phyloP scores from a whole-genome alignment of 2,888 invertebrate genomes.

The Phaedon cochleariae region DNA sequence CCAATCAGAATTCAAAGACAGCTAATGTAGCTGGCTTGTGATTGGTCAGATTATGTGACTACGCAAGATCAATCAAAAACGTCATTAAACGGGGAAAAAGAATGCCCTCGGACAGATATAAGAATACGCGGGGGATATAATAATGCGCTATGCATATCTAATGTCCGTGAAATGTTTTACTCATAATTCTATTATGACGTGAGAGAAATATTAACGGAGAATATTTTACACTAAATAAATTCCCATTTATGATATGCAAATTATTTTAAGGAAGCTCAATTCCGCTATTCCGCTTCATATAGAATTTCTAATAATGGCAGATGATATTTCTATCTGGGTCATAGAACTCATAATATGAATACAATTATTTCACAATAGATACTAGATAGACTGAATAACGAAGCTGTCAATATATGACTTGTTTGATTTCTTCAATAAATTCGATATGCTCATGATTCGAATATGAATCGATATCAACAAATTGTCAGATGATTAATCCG shows the following conservation, averaged over 20 bases:
- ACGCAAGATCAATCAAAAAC: background rate
- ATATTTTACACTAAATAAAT: constrained; percentile 47
- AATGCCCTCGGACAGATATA: constrained; percentile 40
- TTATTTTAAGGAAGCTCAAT: constrained; percentile 31
- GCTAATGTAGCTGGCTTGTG: too few relatives aligned
- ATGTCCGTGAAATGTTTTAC: constrained; percentile 57
- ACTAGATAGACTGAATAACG: too few relatives aligned
- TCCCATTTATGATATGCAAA: constrained; percentile 42
- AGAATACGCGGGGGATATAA: constrained; percentile 47
- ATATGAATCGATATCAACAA: too few relatives aligned
- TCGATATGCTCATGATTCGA: too few relatives aligned
- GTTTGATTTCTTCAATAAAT: too few relatives aligned
- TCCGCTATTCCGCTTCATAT: constrained; percentile 21
- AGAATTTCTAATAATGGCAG: constrained; percentile 23
- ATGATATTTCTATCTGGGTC: constrained; percentile 10
- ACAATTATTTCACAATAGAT: too few relatives aligned
- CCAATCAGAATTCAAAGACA: too few relatives aligned
- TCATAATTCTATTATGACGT: constrained; percentile 54
- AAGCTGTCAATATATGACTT: too few relatives aligned
- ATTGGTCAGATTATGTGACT: too few relatives aligned
- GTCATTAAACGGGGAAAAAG: background rate
- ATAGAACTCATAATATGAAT: background rate
- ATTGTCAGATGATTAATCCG: too few relatives aligned
- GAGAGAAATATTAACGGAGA: constrained; percentile 41
- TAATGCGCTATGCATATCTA: constrained; percentile 57